Percentiles rank a stretch among this genome's conserved stretches.
Conservation (phyloP, 2,797 vertebrate species). For the Xyrichtys novacula region DNA sequence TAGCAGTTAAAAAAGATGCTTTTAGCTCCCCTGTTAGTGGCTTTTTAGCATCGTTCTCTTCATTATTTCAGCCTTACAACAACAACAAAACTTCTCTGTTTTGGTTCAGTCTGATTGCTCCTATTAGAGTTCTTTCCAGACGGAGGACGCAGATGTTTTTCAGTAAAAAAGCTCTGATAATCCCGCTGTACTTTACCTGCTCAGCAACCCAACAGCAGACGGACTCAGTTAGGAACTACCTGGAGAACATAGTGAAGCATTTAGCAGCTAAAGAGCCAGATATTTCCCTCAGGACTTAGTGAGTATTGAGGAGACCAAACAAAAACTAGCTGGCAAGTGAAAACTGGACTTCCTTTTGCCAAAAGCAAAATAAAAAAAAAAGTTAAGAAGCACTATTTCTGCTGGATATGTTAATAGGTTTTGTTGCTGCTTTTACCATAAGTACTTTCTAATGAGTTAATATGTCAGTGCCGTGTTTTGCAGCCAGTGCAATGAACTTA, state of each 20-base stretch:
- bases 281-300: slow-evolving; percentile 4
- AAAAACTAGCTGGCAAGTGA: slow-evolving; percentile 6
- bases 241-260: slow-evolving; percentile 17
- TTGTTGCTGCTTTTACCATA: neutral
- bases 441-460: neutral
- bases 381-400: neutral
- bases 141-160: slow-evolving; percentile 25
- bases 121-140: slow-evolving; percentile 15
- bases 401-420: neutral
- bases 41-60: slow-evolving; percentile 14
- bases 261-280: slow-evolving; percentile 17
- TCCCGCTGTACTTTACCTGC: slow-evolving; percentile 5
- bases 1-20: slow-evolving; percentile 1
- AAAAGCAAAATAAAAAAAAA: neutral
- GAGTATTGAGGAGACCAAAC: slow-evolving; percentile 11
- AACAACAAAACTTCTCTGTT: slow-evolving; percentile 3
- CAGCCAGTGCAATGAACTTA: neutral
- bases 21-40: neutral
- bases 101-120: slow-evolving; percentile 6
- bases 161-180: slow-evolving; percentile 17
- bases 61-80: neutral
- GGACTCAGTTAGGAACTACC: slow-evolving; percentile 12
- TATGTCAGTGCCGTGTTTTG: neutral
- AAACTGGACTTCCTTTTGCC: neutral
- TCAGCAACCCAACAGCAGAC: neutral